Conservation (phyloP, 2,113 vertebrate species). For the Phalacrocorax pelagicus region DNA sequence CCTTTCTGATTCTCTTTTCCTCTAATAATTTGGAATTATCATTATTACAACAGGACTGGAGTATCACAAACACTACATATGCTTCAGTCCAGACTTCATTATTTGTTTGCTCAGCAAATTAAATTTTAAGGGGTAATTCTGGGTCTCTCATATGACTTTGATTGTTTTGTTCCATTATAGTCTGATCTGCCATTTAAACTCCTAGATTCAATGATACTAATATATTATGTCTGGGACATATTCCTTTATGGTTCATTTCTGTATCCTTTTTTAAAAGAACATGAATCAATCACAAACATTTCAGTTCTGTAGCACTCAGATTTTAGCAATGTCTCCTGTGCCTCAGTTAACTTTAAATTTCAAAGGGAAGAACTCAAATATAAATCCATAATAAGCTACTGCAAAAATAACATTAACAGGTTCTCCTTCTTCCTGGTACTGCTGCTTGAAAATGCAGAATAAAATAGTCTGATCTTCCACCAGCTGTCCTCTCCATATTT, state of each 20-base stretch:
- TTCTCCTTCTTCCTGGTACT: not conserved
- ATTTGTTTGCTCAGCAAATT: not conserved
- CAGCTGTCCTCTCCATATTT: not conserved
- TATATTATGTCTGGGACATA: not conserved
- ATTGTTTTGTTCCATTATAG: not conserved
- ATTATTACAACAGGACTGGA: not conserved
- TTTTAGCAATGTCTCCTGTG: not conserved
- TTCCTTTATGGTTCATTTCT: not conserved
- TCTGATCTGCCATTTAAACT: not conserved
- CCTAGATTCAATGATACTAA: not conserved
- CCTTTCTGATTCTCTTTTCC: not conserved
- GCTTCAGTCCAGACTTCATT: not conserved
- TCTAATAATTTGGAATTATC: not conserved
- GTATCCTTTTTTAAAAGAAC: not conserved
- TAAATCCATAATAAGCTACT: not conserved
- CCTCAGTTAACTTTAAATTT: not conserved
- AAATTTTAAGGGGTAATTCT: not conserved
- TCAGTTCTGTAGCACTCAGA: not conserved
- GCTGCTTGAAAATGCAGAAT: not conserved
- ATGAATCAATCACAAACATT: not conserved
- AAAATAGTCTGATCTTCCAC: not conserved
- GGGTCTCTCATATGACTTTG: not conserved
- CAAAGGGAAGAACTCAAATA: not conserved
- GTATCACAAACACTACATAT: not conserved
- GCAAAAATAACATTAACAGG: not conserved